Evolutionary conservation across 2,113 vertebrate species (phyloP).

Genomic region (Jaculus jaculus): DNA sequence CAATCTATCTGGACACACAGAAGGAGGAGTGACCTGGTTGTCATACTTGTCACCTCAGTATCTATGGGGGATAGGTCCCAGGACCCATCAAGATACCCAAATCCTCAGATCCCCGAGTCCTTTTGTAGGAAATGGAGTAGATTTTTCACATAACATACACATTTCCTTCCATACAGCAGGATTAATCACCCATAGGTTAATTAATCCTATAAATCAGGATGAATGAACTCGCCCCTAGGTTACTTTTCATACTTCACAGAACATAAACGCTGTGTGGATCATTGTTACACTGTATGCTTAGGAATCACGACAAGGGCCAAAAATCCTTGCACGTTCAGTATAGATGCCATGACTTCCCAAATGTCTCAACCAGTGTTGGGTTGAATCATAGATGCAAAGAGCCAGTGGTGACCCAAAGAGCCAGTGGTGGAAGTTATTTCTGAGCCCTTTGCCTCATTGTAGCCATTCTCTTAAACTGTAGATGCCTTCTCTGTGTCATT

Average conservation of each 20-base stretch:
- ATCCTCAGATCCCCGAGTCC: background rate
- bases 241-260: background rate
- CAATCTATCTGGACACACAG: no score
- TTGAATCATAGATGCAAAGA: background rate
- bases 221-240: background rate
- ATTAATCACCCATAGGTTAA: background rate
- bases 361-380: background rate
- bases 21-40: fast-evolving
- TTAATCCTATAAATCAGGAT: background rate
- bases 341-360: background rate
- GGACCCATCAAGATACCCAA: background rate
- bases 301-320: background rate
- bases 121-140: background rate
- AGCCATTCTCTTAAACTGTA: background rate
- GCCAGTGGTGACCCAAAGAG: background rate
- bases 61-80: background rate
- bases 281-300: background rate
- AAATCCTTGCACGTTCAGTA: background rate
- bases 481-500: background rate
- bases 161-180: no score
- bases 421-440: no score
- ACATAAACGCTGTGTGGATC: background rate
- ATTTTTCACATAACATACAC: background rate
- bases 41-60: background rate
- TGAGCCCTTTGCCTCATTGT: background rate